Evolutionary conservation across 2,888 invertebrate species (phyloP), one percentile per base, ranked within the genome.

Genomic region (Dendrolimus houi): DNA sequence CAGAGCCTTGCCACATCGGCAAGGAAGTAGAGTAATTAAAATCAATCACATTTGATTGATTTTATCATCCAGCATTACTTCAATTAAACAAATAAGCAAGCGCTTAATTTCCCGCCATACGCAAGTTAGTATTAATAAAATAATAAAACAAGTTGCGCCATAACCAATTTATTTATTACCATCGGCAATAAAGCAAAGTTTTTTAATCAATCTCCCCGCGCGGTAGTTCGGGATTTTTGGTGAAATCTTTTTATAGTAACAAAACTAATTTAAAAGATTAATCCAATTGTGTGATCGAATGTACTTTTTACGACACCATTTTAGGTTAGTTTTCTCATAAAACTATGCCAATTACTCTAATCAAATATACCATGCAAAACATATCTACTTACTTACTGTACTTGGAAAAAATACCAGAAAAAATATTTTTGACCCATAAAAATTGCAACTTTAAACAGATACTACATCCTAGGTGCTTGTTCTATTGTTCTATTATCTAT

Each of bases 131-230:
- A 47, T 47, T 9, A 1, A 47, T 47, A 17, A 17, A 17, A 47
- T 47, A 47, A 47, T 10, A 10, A 47, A 47, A 47, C 9, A 47
- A 47, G 9, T 47, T 47, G 10, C 10, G 47, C 47, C 10, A 47
- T 47, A 47, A 47, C 47, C 47, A 47, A 47, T 7, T 47, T 47
- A 47, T 47, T 47, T 47, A 47, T 47, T 65, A 65, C 42, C 53
- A 63, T 59, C 61, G 64, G 59, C 63, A 63, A 70, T 69, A 71
- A 71, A 65, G 52, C 47, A 68, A 71, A 71, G 64, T 71, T 71
- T 69, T 69, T 71, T 67, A 70, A 71, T 71, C 71, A 71, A 71
- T 71, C 68, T 47, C 47, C 47, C 47, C 47, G 12, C 12, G 12
- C 12, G 12, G 12, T 3, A 47, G 47, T 47, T 47, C 8, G 9